Evolutionary conservation across 92 coral and sea anemone species (phyloP), one percentile per base, ranked within the genome.

Genomic region (Paragorgia papillata): DNA sequence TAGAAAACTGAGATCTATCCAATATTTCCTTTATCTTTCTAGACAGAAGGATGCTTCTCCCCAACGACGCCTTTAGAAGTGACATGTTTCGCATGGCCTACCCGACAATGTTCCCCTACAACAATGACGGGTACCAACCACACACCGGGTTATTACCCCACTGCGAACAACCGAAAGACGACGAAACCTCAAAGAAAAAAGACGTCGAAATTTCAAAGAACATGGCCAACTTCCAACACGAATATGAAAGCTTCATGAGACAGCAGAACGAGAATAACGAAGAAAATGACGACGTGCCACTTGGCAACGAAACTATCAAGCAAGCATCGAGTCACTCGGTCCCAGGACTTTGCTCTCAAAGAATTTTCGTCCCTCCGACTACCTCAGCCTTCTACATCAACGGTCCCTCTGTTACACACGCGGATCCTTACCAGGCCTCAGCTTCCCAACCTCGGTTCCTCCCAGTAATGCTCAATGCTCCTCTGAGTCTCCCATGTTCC

Each of bases 181-280:
- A 66, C 56, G 57, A 66, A 40, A 50, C 55, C 19, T 31, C 21
- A 7, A 66, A 40, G 28, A 9, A 9, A 19, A 32, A 26, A 51
- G 58, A 68, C 20, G 54, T 58, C 40, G 75, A 57, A 44, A 29
- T 68, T 27, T 37, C 75, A 7, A 54, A 68, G n/a, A 68, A 30
- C 19, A 37, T 68, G 9, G 58, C 53, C 53, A 46, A 46, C 15
- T 71, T 71, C 31, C 63, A 71, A 53, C 64, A 71, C 9, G 78
- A 71, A 71, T 71, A 71, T 64, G 78, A 53, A 9, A 71, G 78
- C 20, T 35, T 71, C 7, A 71, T 71, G 78, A 44, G 58, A 68
- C 49, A 68, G 54, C 25, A 20, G n/a, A 40, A 21, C 32, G 58
- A 68, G 53, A 46, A 46, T 7, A n/a, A 46, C n/a, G n/a, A 7